These are phyloP conservation scores for Orchesellides sinensis DNA, from an alignment of 2,888 invertebrate genomes.

Conservation along the genomic window DNA sequence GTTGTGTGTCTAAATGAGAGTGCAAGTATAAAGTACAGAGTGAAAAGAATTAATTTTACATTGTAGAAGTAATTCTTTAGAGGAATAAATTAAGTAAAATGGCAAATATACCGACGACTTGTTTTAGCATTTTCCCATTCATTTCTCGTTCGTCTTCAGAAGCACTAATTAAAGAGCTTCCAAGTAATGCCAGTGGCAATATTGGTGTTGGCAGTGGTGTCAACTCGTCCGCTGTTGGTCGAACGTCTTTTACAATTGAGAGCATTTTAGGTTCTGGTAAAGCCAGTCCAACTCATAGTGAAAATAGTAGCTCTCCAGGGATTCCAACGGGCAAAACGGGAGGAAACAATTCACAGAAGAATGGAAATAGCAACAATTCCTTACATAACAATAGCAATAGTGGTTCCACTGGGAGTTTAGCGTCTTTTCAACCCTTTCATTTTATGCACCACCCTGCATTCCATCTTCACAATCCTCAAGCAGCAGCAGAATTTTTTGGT, in stretches of 20 bases:
- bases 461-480: conserved; percentile 71
- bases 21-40: background rate
- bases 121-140: conserved; percentile 65
- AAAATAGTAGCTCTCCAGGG: conserved; percentile 52
- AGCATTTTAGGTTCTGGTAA: conserved; percentile 69
- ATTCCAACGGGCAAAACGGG: conserved; percentile 25
- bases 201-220: conserved; percentile 29
- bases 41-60: background rate
- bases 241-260: conserved; percentile 74
- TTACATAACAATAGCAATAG: conserved; percentile 35
- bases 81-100: conserved; percentile 21
- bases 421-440: conserved; percentile 70
- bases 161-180: conserved; percentile 45
- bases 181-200: conserved; percentile 39
- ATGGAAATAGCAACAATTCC: conserved; percentile 35
- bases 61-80: background rate
- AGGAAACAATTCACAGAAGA: conserved; percentile 38
- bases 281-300: conserved; percentile 46
- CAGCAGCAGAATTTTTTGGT: conserved; percentile 74
- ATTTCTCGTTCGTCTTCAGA: conserved; percentile 50
- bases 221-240: background rate
- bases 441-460: conserved; percentile 74
- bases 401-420: conserved; percentile 33
- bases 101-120: conserved; percentile 66
- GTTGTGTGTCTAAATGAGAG: too few relatives aligned